A percentile compares a stretch with the other conserved stretches of the same genome.
These are phyloP conservation scores for Anser brachyrhynchus DNA, from an alignment of 2,113 vertebrate genomes.

Conservation along the genomic window DNA sequence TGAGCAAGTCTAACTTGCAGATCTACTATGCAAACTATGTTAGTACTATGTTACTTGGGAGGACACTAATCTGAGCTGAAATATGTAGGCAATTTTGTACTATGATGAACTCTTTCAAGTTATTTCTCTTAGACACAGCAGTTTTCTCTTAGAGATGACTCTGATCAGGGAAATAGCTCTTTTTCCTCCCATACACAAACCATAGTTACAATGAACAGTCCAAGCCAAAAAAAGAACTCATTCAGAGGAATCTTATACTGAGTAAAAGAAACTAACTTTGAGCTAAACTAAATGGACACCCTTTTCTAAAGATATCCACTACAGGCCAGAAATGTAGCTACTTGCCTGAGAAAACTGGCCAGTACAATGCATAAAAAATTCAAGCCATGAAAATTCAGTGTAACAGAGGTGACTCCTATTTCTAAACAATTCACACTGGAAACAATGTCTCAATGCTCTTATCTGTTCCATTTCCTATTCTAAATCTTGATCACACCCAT, in stretches of 20 bases:
- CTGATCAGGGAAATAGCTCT: neutral
- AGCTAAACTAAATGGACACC: neutral
- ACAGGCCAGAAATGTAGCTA: neutral
- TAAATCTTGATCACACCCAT: neutral
- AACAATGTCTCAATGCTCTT: neutral
- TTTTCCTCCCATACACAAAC: neutral
- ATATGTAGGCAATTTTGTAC: neutral
- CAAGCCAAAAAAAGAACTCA: neutral
- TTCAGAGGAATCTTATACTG: neutral
- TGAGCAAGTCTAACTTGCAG: conserved; percentile 58
- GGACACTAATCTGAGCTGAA: neutral
- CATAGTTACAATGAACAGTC: neutral
- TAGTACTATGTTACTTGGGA: neutral
- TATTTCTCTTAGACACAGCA: neutral
- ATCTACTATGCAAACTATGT: conserved; percentile 14
- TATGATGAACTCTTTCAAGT: neutral
- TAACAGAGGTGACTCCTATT: neutral
- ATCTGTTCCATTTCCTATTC: conserved; percentile 14
- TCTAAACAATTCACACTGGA: neutral
- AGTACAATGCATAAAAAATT: neutral
- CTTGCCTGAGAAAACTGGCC: neutral
- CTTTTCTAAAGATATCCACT: neutral
- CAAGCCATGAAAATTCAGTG: neutral
- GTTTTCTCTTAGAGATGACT: neutral
- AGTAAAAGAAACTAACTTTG: neutral